These are phyloP conservation scores for Tiaroga cobitis DNA, from an alignment of 2,797 vertebrate genomes.

Conservation along the genomic window DNA sequence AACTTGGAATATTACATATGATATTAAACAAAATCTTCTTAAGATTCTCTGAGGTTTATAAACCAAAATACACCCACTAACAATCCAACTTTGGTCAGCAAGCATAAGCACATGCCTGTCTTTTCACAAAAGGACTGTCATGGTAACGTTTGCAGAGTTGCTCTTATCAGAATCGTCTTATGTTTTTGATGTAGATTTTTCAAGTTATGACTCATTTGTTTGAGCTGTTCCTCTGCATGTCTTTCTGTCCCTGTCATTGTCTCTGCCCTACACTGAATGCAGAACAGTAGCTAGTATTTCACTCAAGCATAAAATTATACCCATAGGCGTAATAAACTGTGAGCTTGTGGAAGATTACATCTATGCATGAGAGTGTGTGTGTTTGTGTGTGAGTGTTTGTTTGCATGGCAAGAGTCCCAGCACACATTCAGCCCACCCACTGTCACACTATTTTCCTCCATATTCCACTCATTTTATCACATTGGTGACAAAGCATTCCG, in stretches of 20 bases:
- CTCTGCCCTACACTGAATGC: conserved; percentile 77
- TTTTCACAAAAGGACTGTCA: conserved; percentile 46
- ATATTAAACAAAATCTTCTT: too few species aligned
- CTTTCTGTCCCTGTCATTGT: conserved; percentile 30
- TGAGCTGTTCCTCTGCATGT: conserved; percentile 6
- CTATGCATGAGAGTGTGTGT: conserved; percentile 73
- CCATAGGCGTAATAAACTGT: conserved; percentile 84
- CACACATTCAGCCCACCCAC: conserved; percentile 28
- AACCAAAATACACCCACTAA: neutral
- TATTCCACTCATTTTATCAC: conserved; percentile 28
- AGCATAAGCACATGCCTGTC: neutral
- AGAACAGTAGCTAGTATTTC: conserved; percentile 86
- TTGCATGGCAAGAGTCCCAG: conserved; percentile 22
- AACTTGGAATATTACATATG: too few species aligned
- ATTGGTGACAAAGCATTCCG: conserved; percentile 35
- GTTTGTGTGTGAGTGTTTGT: conserved; percentile 14
- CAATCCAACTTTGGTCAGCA: neutral
- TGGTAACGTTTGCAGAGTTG: conserved; percentile 76
- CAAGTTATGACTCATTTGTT: conserved; percentile 29
- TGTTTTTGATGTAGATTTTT: conserved; percentile 64
- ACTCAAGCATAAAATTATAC: conserved; percentile 89
- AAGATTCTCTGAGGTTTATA: too few species aligned
- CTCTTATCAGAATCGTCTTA: conserved; percentile 72
- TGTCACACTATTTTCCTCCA: conserved; percentile 24
- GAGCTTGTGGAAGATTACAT: conserved; percentile 85